A percentile compares a stretch with the other conserved stretches of the same genome.
Evolutionary conservation across 2,888 invertebrate species (phyloP).

Genomic region (Drosophila birchii): DNA sequence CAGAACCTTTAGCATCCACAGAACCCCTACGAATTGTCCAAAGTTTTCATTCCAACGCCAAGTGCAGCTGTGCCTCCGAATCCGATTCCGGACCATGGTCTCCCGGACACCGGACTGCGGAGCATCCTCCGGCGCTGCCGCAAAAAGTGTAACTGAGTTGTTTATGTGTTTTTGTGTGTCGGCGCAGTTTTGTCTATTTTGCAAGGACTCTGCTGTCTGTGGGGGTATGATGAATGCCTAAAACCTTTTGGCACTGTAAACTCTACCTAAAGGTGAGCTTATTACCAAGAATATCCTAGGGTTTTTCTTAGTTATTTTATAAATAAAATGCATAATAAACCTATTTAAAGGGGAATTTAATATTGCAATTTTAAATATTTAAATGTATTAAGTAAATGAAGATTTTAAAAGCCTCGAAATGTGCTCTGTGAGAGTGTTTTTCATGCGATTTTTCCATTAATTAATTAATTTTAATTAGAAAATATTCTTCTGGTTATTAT

Average conservation of each 20-base stretch:
- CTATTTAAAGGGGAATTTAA: not conserved
- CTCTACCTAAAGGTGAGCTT: not conserved
- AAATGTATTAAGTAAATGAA: no score
- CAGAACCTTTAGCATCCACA: not conserved
- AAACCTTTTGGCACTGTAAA: not conserved
- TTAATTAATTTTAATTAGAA: no score
- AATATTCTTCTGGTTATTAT: no score
- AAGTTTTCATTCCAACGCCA: conserved; percentile 57
- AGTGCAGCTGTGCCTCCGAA: conserved; percentile 60
- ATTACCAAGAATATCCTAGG: not conserved
- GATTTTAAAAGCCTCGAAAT: no score
- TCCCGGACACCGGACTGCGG: not conserved
- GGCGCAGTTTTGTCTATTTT: conserved; percentile 44
- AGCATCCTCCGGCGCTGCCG: conserved; percentile 11
- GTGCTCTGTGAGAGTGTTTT: no score
- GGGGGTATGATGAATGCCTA: conserved; percentile 26
- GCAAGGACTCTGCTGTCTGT: conserved; percentile 3
- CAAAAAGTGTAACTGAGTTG: conserved; percentile 77
- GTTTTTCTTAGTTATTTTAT: not conserved
- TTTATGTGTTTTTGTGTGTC: conserved; percentile 64
- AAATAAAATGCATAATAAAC: not conserved
- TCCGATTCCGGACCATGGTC: not conserved
- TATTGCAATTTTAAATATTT: no score
- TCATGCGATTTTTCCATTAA: no score
- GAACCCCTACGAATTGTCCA: conserved; percentile 3